These are phyloP conservation scores for Deilephila porcellus DNA, from an alignment of 2,888 invertebrate species.

Conservation along the genomic window DNA sequence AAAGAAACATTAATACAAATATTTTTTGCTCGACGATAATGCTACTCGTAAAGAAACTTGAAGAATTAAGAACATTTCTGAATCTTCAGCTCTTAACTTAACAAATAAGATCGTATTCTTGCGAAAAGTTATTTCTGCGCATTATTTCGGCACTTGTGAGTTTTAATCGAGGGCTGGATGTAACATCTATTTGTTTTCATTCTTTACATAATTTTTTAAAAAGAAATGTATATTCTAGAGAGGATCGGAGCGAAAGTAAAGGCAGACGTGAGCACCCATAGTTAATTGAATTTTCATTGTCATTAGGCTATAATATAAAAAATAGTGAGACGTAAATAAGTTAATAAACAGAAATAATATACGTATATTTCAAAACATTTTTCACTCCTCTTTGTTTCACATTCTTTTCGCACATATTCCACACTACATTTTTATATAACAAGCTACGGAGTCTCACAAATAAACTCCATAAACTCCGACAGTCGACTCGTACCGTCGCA, in stretches of 20 bases:
- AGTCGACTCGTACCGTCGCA: background rate
- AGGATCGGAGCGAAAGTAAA: no score
- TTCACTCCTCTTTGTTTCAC: background rate
- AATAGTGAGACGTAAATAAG: no score
- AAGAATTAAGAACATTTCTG: slow-evolving; percentile 15
- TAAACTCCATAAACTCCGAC: background rate
- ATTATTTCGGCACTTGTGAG: slow-evolving; percentile 6
- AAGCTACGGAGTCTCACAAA: background rate
- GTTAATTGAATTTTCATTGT: no score
- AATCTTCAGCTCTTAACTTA: slow-evolving; percentile 14
- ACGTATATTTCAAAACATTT: no score
- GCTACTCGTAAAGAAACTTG: background rate
- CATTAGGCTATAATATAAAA: no score
- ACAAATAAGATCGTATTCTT: slow-evolving; percentile 16
- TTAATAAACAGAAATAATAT: no score
- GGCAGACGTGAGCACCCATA: no score
- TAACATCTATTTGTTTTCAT: background rate
- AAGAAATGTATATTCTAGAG: background rate
- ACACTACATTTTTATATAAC: background rate
- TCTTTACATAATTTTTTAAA: background rate
- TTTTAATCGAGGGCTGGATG: slow-evolving; percentile 4
- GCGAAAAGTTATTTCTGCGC: slow-evolving; percentile 2
- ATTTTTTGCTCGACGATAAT: slow-evolving; percentile 18
- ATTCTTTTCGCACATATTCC: background rate
- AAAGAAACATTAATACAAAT: slow-evolving; percentile 23